Evolutionary conservation across 2,113 vertebrate genomes (phyloP).

Genomic region (human): GRCh38 chr1:18996001-18996500

Average conservation of each 20-base stretch:
- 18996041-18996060: background rate
- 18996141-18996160: background rate
- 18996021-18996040: background rate
- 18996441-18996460: background rate
- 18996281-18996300: background rate
- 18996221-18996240: background rate
- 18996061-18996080: background rate
- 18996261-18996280: background rate
- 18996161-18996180: background rate
- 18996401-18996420: background rate
- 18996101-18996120: accelerated
- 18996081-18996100: background rate
- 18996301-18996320: background rate
- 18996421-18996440: background rate
- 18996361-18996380: background rate
- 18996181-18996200: background rate
- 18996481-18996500: background rate
- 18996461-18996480: background rate
- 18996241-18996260: background rate
- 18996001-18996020: background rate
- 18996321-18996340: background rate
- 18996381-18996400: background rate
- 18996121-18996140: background rate
- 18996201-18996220: background rate
- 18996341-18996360: background rate